Evolutionary conservation across 1,140 invertebrate species (phyloP).

Genomic region (Drosophila rufa): DNA sequence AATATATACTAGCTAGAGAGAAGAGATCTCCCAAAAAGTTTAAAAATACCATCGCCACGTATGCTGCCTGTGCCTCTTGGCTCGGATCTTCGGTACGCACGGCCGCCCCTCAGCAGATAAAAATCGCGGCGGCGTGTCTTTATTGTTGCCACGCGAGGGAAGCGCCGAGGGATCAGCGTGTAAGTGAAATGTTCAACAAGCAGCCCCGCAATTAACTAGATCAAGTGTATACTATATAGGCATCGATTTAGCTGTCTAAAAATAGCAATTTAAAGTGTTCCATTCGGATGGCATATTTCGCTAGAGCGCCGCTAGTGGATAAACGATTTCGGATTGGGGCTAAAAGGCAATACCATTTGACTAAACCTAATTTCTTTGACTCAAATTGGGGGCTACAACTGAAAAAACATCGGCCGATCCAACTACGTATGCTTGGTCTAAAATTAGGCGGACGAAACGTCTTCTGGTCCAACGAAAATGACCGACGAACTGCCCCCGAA

Average conservation of each 20-base stretch:
- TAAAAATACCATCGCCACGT: conserved; percentile 79
- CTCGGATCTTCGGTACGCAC: conserved; percentile 55
- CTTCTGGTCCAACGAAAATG: conserved; percentile 69
- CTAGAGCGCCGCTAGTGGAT: conserved; percentile 7
- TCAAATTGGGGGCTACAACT: conserved; percentile 50
- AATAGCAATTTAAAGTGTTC: conserved; percentile 42
- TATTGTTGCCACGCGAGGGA: conserved; percentile 69
- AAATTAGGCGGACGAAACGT: conserved; percentile 65
- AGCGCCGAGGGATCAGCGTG: conserved; percentile 57
- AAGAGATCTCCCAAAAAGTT: conserved; percentile 60
- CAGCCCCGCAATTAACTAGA: conserved; percentile 46
- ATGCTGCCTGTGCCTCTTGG: conserved; percentile 62
- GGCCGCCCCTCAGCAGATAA: conserved; percentile 49
- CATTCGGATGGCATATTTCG: conserved; percentile 55
- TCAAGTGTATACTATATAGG: conserved; percentile 41
- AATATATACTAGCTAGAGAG: conserved; percentile 34
- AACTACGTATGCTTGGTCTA: conserved; percentile 80
- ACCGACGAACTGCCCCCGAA: conserved; percentile 45
- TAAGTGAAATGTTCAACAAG: conserved; percentile 75
- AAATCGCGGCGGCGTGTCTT: conserved; percentile 56
- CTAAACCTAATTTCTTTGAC: conserved; percentile 58
- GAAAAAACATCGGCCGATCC: conserved; percentile 65
- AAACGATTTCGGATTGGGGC: conserved; percentile 43
- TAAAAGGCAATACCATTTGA: conserved; percentile 61
- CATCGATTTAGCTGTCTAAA: conserved; percentile 25